phyloP scores from a whole-genome alignment of 1,140 invertebrate genomes.

The Papilio machaon region DNA sequence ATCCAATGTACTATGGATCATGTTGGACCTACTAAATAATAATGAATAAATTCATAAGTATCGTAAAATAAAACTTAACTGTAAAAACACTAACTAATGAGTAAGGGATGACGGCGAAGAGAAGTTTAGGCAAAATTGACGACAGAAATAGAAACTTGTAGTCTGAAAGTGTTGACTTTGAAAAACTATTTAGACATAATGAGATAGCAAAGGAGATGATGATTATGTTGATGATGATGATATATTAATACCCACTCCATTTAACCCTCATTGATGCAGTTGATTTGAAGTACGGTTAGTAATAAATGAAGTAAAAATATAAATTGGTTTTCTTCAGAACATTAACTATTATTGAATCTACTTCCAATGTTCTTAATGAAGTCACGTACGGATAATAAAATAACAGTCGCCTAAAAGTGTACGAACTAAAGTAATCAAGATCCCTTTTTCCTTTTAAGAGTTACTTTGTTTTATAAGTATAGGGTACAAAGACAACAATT shows the following conservation, averaged over 20 bases:
- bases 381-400: constrained; percentile 4
- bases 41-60: background rate
- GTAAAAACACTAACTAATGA: no score
- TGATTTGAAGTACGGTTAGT: background rate
- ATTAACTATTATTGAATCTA: background rate
- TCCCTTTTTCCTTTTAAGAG: background rate
- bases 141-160: no score
- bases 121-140: no score
- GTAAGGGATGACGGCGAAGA: no score
- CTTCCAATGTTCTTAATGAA: background rate
- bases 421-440: background rate
- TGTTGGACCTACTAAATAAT: background rate
- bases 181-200: no score
- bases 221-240: no score
- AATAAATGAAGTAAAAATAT: background rate
- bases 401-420: background rate
- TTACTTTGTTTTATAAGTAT: background rate
- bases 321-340: background rate
- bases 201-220: no score
- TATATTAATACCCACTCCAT: no score
- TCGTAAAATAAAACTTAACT: background rate
- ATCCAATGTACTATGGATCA: constrained; percentile 15
- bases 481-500: background rate
- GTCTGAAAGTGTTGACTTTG: no score
- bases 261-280: no score